Evolutionary conservation across 2,797 vertebrate genomes (phyloP).

Genomic region (Sciaenops ocellatus): DNA sequence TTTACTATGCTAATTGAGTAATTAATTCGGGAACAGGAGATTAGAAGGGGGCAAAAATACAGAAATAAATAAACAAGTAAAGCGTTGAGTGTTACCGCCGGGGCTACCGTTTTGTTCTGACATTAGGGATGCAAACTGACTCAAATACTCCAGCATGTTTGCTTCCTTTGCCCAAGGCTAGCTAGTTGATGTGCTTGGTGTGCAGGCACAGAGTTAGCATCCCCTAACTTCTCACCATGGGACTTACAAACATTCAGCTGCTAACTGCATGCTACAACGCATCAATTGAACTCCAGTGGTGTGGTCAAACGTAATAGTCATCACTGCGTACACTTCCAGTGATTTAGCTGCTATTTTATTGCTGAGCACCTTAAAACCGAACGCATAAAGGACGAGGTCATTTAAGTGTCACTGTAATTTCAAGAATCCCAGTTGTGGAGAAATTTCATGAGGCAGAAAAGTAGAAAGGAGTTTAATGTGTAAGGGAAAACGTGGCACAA

Average conservation of each 20-base stretch:
- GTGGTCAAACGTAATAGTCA: conserved; percentile 78
- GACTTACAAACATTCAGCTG: conserved; percentile 71
- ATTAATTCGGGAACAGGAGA: conserved; percentile 90
- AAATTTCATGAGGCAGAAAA: conserved; percentile 65
- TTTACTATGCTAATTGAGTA: conserved; percentile 91
- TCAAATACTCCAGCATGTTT: conserved; percentile 77
- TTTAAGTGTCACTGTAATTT: conserved; percentile 55
- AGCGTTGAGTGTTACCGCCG: conserved; percentile 84
- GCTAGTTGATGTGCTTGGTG: conserved; percentile 80
- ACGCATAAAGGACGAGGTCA: conserved; percentile 48
- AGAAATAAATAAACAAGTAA: conserved; percentile 88
- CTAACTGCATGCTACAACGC: conserved; percentile 70
- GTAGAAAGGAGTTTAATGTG: conserved; percentile 48
- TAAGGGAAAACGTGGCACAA: not conserved
- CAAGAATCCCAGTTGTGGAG: conserved; percentile 30
- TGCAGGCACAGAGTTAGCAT: conserved; percentile 70
- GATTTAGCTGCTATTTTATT: conserved; percentile 63
- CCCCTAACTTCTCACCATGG: conserved; percentile 76
- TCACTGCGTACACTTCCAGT: conserved; percentile 47
- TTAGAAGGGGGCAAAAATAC: conserved; percentile 86
- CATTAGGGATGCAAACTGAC: conserved; percentile 88
- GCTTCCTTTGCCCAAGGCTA: conserved; percentile 84
- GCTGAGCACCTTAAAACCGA: conserved; percentile 64
- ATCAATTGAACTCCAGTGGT: conserved; percentile 75
- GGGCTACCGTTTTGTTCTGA: conserved; percentile 84